phyloP scores from a whole-genome alignment of 2,888 invertebrate genomes.

The Synergus itoensis region DNA sequence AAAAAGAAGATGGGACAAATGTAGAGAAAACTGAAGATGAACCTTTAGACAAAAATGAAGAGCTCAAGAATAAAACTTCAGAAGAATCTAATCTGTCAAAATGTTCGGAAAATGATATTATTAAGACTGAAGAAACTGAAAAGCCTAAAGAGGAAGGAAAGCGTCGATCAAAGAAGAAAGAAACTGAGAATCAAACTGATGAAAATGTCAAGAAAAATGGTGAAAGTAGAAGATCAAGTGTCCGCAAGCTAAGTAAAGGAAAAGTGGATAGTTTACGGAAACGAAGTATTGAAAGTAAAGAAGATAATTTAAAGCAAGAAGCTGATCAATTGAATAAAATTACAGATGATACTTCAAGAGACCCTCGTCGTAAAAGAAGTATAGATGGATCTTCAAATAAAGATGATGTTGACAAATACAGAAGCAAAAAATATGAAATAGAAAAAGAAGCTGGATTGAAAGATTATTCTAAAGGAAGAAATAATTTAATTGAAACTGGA shows the following conservation, averaged over 20 bases:
- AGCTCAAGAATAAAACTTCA: slow-evolving; percentile 46
- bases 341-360: slow-evolving; percentile 39
- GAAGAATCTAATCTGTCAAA: slow-evolving; percentile 47
- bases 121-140: slow-evolving; percentile 50
- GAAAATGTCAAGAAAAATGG: slow-evolving; percentile 48
- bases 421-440: slow-evolving; percentile 74
- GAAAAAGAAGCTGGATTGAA: slow-evolving; percentile 57
- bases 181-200: slow-evolving; percentile 51
- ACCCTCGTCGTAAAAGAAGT: slow-evolving; percentile 51
- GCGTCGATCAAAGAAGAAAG: slow-evolving; percentile 56
- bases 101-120: slow-evolving; percentile 48
- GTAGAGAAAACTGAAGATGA: slow-evolving; percentile 56
- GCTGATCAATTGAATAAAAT: slow-evolving; percentile 42
- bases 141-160: slow-evolving; percentile 51
- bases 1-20: slow-evolving; percentile 51
- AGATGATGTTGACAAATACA: slow-evolving; percentile 51
- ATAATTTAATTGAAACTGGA: background rate
- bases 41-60: slow-evolving; percentile 47
- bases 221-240: slow-evolving; percentile 56
- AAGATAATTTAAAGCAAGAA: slow-evolving; percentile 56
- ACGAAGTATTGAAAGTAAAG: slow-evolving; percentile 57
- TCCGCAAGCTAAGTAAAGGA: slow-evolving; percentile 52
- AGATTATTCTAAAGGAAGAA: background rate
- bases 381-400: slow-evolving; percentile 51
- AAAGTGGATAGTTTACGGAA: slow-evolving; percentile 62